These are phyloP conservation scores for Thinocorus orbignyianus DNA, from an alignment of 2,113 vertebrate genomes.

Conservation along the genomic window DNA sequence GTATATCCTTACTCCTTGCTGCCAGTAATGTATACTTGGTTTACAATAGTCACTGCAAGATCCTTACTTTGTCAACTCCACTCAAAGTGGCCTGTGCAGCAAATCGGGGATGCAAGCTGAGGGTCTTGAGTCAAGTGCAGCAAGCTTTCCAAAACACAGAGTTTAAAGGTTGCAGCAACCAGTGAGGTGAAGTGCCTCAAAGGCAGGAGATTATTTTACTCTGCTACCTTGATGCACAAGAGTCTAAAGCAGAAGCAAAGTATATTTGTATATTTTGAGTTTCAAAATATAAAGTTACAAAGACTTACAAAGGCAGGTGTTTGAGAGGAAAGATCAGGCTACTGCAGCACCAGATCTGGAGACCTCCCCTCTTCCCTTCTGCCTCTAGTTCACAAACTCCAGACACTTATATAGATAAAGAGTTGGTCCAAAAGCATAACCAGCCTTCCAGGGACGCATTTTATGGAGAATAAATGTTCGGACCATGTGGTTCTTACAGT, in stretches of 20 bases:
- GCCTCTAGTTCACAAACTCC: not conserved
- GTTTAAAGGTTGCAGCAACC: not conserved
- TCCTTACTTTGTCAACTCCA: not conserved
- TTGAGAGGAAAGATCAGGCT: not conserved
- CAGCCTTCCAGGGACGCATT: not conserved
- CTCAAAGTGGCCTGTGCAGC: not conserved
- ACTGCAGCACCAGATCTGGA: not conserved
- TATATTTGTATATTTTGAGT: not conserved
- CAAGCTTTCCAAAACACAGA: not conserved
- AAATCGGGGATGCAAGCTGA: not conserved
- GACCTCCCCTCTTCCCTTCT: not conserved
- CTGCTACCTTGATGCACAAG: not conserved
- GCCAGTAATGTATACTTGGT: rapidly evolving
- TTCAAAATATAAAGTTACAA: not conserved
- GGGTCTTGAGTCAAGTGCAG: not conserved
- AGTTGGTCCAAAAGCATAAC: not conserved
- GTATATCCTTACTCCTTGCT: not conserved
- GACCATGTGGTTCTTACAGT: not conserved
- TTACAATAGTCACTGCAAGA: not conserved
- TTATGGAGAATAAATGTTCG: not conserved
- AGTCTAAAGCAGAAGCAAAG: not conserved
- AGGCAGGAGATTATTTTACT: not conserved
- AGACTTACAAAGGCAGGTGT: not conserved
- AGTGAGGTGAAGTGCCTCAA: not conserved
- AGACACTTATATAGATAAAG: not conserved